These are phyloP conservation scores for Orycteropus afer DNA, from an alignment of 2,113 vertebrate genomes.

Conservation along the genomic window DNA sequence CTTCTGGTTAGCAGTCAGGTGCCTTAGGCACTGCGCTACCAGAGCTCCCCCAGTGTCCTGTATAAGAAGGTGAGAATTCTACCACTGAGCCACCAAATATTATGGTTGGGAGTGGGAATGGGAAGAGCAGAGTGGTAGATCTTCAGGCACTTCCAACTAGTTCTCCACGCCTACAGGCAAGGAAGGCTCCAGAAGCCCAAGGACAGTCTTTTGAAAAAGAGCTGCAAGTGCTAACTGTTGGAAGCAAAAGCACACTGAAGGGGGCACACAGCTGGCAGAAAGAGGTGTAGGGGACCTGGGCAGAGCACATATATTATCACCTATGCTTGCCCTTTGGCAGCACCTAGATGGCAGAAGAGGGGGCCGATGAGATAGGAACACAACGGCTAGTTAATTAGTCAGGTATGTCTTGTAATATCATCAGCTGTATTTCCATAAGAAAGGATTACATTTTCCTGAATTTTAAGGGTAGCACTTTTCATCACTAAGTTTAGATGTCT, in stretches of 20 bases:
- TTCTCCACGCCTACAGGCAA: accelerated
- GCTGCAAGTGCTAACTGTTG: background rate
- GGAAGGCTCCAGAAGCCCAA: background rate
- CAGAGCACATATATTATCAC: accelerated
- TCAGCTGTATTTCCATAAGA: background rate
- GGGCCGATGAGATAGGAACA: constrained; percentile 19
- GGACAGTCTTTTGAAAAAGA: background rate
- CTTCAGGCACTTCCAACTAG: background rate
- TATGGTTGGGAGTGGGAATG: background rate
- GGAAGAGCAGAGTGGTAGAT: background rate
- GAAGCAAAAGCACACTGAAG: background rate
- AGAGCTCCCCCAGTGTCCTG: no score
- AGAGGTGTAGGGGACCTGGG: accelerated
- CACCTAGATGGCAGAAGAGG: background rate
- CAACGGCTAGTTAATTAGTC: constrained; percentile 49
- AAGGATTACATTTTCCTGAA: background rate
- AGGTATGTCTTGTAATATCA: constrained; percentile 6
- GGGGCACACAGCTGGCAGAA: background rate
- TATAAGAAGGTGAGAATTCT: background rate
- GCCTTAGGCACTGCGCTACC: no score
- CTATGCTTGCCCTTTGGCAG: background rate
- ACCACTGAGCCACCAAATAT: background rate
- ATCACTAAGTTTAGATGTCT: constrained; percentile 3
- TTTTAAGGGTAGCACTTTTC: background rate
- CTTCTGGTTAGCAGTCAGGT: no score